phyloP scores from a whole-genome alignment of 2,797 vertebrate species.

The Hafferia zeledoni region DNA sequence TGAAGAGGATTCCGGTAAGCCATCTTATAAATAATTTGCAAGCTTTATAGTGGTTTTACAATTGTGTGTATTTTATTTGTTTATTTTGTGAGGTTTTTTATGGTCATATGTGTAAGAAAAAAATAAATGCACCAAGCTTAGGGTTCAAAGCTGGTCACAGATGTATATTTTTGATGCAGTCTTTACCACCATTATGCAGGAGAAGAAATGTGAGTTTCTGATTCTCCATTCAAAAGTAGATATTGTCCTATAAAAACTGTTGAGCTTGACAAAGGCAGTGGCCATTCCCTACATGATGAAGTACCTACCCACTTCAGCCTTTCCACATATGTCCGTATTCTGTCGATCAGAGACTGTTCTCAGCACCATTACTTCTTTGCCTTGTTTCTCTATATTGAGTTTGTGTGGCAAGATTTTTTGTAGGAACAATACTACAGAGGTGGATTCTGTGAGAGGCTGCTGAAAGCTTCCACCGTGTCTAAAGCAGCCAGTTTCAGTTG shows the following conservation, averaged over 20 bases:
- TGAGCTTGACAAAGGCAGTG: neutral
- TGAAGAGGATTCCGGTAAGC: neutral
- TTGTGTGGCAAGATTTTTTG: rapidly evolving
- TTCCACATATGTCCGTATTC: neutral
- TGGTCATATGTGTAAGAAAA: neutral
- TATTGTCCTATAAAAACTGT: neutral
- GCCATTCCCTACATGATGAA: neutral
- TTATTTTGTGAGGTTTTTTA: neutral
- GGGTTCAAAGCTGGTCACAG: rapidly evolving
- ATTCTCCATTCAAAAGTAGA: neutral
- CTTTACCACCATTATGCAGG: rapidly evolving
- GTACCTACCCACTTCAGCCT: neutral
- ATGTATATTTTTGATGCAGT: neutral
- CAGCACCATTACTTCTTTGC: neutral
- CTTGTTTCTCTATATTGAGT: rapidly evolving
- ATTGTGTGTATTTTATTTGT: neutral
- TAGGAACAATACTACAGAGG: rapidly evolving
- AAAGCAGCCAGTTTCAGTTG: rapidly evolving
- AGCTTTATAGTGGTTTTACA: neutral
- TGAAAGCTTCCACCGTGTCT: neutral
- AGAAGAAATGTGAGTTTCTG: neutral
- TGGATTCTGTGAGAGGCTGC: neutral
- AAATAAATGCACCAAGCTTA: neutral
- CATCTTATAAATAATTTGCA: neutral
- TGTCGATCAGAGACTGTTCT: neutral